Evolutionary conservation across 2,797 vertebrate species (phyloP).

Genomic region (Xiphophorus birchmanni): DNA sequence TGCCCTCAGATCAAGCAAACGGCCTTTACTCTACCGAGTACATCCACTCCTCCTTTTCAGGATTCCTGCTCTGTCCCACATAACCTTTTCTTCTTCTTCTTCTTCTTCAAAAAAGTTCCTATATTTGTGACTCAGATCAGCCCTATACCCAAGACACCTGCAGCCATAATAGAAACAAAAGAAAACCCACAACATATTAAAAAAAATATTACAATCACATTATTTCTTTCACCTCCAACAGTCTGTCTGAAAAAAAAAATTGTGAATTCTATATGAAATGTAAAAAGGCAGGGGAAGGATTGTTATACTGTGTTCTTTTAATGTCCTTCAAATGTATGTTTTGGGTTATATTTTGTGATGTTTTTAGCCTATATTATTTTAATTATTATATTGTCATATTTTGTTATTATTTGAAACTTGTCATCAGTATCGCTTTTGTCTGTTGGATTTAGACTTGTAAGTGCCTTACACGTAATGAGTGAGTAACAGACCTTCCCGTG

Average conservation of each 20-base stretch:
- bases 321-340: slow-evolving; percentile 77
- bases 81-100: slow-evolving; percentile 83
- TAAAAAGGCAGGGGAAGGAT: slow-evolving; percentile 75
- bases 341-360: slow-evolving; percentile 75
- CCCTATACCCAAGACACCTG: slow-evolving; percentile 65
- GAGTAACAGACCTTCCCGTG: slow-evolving; percentile 79
- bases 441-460: slow-evolving; percentile 78
- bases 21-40: slow-evolving; percentile 98
- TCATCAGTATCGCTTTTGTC: slow-evolving; percentile 75
- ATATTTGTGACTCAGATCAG: slow-evolving; percentile 65
- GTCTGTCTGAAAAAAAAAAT: slow-evolving; percentile 70
- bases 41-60: slow-evolving; percentile 99
- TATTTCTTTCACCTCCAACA: slow-evolving; percentile 69
- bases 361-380: slow-evolving; percentile 80
- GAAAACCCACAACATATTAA: slow-evolving; percentile 48
- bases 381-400: slow-evolving; percentile 83
- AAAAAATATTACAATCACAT: slow-evolving; percentile 50
- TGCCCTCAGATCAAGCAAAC: slow-evolving; percentile 98
- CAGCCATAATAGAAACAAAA: slow-evolving; percentile 67
- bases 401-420: slow-evolving; percentile 78
- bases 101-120: slow-evolving; percentile 44
- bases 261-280: slow-evolving; percentile 72
- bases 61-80: slow-evolving; percentile 98
- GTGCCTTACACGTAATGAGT: slow-evolving; percentile 77
- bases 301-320: slow-evolving; percentile 75